Evolutionary conservation across 2,888 invertebrate genomes (phyloP), one percentile per base, ranked within the genome.

Genomic region (Macrophya annulata): DNA sequence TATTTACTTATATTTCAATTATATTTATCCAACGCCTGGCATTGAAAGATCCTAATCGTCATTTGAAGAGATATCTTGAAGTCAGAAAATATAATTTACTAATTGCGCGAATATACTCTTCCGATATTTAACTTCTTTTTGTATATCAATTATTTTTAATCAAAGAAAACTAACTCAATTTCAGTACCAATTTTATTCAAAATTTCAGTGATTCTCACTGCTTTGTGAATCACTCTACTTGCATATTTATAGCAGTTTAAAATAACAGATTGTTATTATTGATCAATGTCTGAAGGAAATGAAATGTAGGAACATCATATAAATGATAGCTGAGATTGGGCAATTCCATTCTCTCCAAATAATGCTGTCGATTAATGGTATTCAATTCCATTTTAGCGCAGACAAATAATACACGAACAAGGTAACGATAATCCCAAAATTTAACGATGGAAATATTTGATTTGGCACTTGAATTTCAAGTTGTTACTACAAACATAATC

Each of bases 51-150:
- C 77, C 40, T 81, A 40, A 79, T 59, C 21, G 59, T 79, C 59
- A 51, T 81, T 40, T 62, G 12, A 81, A 81, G 62, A 59, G 62
- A 81, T 72, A 45, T 21, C 62, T 81, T 62, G 2, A 15, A 62
- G 62, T 81, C 79, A 62, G 79, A 81, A 81, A 81, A 81, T 81
- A 81, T 15, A 81, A 81, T 81, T n/a, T 40, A 81, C 59, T 81
- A 59, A 81, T 62, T 81, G 79, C 79, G 31, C 21, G 79, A 62
- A 48, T 81, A 81, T 37, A 62, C 40, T 81, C 8, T 21, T 81
- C 21, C 31, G 15, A 62, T 81, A 81, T 40, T 15, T 62, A 62
- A 59, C 37, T 40, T 55, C 21, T 40, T 55, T 55, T 62, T 55
- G 55, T 21, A 37, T 48, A n/a, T 62, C 21, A 40, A 43, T 40